These are phyloP conservation scores for Aplocera efformata DNA, from an alignment of 2,888 invertebrate genomes.

Conservation along the genomic window DNA sequence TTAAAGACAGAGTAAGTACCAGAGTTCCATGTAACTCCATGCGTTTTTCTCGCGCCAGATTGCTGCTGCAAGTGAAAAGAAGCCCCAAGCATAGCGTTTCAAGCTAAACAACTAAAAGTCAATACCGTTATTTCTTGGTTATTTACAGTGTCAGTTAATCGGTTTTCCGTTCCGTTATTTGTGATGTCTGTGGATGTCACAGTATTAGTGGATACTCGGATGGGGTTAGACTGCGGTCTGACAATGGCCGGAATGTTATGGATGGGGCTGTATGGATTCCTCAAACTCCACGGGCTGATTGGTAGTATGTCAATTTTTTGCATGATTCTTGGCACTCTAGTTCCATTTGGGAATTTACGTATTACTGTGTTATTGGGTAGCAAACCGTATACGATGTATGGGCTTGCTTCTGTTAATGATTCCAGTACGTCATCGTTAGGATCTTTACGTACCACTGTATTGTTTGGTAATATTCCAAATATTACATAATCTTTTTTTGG, in stretches of 20 bases:
- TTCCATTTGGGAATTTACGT: constrained; percentile 90
- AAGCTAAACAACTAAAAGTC: constrained; percentile 77
- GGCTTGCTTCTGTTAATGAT: constrained; percentile 84
- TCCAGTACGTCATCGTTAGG: constrained; percentile 84
- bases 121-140: constrained; percentile 78
- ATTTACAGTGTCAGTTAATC: constrained; percentile 79
- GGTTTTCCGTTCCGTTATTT: constrained; percentile 81
- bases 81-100: constrained; percentile 68
- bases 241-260: constrained; percentile 80
- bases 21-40: constrained; percentile 33
- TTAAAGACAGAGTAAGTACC: constrained; percentile 32
- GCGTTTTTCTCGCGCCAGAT: constrained; percentile 37
- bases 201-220: constrained; percentile 84
- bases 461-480: constrained; percentile 88
- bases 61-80: constrained; percentile 48
- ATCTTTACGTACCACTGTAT: constrained; percentile 88
- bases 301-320: constrained; percentile 81
- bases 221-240: constrained; percentile 79
- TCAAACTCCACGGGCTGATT: constrained; percentile 81
- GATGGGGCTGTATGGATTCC: constrained; percentile 82
- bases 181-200: constrained; percentile 78
- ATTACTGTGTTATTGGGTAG: constrained; percentile 89
- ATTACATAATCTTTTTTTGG: constrained; percentile 86
- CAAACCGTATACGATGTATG: constrained; percentile 87
- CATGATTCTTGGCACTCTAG: constrained; percentile 85